Percentiles rank a stretch among this genome's conserved stretches.
Conservation (phyloP, 1,140 invertebrate species). For the Drosophila varians region DNA sequence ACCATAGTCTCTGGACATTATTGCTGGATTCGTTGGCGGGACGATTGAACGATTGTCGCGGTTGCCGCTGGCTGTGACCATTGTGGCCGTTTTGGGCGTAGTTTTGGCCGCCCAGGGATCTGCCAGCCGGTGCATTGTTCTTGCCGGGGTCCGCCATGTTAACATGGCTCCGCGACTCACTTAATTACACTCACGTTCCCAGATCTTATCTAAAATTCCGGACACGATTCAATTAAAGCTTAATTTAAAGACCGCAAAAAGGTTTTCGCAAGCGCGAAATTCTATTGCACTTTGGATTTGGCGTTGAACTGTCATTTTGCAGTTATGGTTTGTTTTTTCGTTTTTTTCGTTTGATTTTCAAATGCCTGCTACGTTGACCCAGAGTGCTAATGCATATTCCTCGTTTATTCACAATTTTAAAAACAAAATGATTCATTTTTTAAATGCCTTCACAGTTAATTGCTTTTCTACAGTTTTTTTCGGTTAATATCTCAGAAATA, state of each 20-base stretch:
- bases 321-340: neutral
- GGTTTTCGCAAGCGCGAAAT: slow-evolving; percentile 31
- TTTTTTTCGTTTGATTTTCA: slow-evolving; percentile 31
- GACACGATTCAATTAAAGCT: slow-evolving; percentile 21
- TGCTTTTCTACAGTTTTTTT: neutral
- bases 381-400: neutral
- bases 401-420: too few species aligned
- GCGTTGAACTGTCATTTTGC: slow-evolving; percentile 40
- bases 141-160: slow-evolving; percentile 62
- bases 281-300: slow-evolving; percentile 55
- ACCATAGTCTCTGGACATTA: slow-evolving; percentile 4
- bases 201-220: slow-evolving; percentile 11
- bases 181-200: slow-evolving; percentile 5
- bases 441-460: neutral
- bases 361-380: slow-evolving; percentile 12
- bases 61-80: neutral
- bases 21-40: neutral
- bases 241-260: slow-evolving; percentile 3
- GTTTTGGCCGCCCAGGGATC: slow-evolving; percentile 6
- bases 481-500: neutral
- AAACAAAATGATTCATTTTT: neutral
- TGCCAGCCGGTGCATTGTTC: slow-evolving; percentile 21
- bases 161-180: slow-evolving; percentile 45
- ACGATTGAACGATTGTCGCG: neutral
- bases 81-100: slow-evolving; percentile 14